Evolutionary conservation across 2,797 vertebrate species (phyloP), one percentile per base, ranked within the genome.

Genomic region (Karalla daura): DNA sequence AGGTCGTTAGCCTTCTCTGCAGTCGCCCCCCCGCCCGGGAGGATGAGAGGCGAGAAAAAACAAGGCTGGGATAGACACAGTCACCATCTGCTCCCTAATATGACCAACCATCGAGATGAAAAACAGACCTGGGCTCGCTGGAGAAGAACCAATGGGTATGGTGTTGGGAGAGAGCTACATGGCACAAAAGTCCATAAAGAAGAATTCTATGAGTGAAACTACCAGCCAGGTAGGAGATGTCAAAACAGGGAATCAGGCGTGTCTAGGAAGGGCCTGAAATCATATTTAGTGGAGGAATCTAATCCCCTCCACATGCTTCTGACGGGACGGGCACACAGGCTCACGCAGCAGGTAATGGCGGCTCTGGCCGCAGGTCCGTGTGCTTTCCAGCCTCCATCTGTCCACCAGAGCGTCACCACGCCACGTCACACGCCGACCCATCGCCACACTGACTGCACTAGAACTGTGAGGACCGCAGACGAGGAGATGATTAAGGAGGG

Each of bases 1-100:
- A 83, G 79, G 79, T 81, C 75, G 67, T 76, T 68, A 78, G 36
- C 54, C 45, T 70, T 45, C 47, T 62, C 54, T 39, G 17, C 50
- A 59, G 27, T 49, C 17, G 14, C 44, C 49, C 58, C 65, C 32
- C 50, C 64, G 39, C n/a, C n/a, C 12, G 51, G 23, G 18, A 64
- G 27, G 55, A 47, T 50, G 61, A 39, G 43, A 41, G 49, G 39
- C 45, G 24, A 21, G 37, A 69, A 70, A 39, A 79, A 69, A 43
- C 18, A 43, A 36, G 45, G 63, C 39, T 75, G 24, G 33, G 58
- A 60, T 14, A 55, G 39, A 70, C 50, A 70, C 51, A 69, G 44
- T 60, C 55, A 53, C 78, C 60, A 85, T 79, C 84, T 82, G 78
- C 47, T 85, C 60, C 41, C 32, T 54, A 45, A 53, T 49, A 47